Percentiles rank a stretch among this genome's conserved stretches.
Conservation (phyloP, 2,113 vertebrate genomes). For the Coptodon rendalli region DNA sequence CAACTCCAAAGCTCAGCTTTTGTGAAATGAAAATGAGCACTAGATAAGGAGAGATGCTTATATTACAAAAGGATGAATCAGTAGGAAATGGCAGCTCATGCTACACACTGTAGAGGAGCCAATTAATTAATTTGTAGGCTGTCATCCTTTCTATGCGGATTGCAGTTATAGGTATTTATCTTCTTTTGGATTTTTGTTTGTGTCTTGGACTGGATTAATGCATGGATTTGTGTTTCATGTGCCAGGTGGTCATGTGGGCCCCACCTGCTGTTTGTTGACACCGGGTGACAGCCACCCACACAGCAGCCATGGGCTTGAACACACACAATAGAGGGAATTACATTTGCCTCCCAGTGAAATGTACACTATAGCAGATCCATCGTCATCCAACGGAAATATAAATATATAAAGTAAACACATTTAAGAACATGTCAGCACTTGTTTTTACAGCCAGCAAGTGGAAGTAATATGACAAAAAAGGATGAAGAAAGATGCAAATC, state of each 20-base stretch:
- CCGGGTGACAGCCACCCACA: not conserved
- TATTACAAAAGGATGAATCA: not conserved
- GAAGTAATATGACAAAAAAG: not conserved
- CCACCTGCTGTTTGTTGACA: conserved; percentile 8
- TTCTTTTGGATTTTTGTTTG: not conserved
- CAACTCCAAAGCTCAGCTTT: not conserved
- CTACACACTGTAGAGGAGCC: not conserved
- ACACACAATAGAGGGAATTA: not conserved
- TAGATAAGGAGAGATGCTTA: not conserved
- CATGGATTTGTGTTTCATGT: not conserved
- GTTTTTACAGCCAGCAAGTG: not conserved
- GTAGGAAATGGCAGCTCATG: not conserved
- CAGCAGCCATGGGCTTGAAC: not conserved
- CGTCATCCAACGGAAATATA: not conserved
- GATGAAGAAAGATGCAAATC: not conserved
- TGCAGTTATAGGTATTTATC: not conserved
- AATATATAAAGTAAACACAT: not conserved
- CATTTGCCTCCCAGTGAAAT: not conserved
- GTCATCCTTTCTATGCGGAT: not conserved
- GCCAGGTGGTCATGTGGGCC: not conserved
- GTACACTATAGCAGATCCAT: not conserved
- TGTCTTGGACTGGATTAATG: not conserved
- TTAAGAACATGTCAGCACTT: not conserved
- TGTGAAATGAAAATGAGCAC: not conserved
- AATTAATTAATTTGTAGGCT: not conserved